Base-by-base conservation (phyloP, 2,113 vertebrate species). In the Aphyosemion australe region DNA sequence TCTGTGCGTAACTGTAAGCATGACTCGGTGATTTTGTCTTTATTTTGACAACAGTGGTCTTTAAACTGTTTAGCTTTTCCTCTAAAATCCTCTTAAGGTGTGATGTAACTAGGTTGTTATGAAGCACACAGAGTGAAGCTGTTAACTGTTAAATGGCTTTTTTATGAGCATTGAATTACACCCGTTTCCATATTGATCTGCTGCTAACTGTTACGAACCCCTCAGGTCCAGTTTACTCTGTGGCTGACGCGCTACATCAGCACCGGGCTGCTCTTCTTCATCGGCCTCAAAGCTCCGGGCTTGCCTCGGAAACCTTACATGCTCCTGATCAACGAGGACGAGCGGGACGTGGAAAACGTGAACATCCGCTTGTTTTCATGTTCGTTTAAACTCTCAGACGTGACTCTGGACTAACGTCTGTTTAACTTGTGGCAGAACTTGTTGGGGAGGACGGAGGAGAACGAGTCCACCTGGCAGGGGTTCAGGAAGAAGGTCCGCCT, bases 211-310 rank as follows among this genome's bases (percentile, higher is more conserved):
- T 21, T 18, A 11, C 71, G 52, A 63, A 62, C 31, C 60, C 61
- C 41, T 60, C 65, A 90, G 89, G 89, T 88, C 61, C 74, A 87
- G 61, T 88, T 90, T 55, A 47, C 21, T 4, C 61, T 90, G 61
- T 90, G 97, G 97, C 64, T 95, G 68, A 69, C 95, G 3, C 93
- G 95, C 20, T 98, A 96, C 63, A 1, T 90, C 20, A 79, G 93
- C 78, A 94, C 94, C 0, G 93, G 94, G 65, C 84, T 87, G 42
- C 94, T 99, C 21, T 98, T 99, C 78, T 48, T 93, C 69, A 63
- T 99, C 45, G 95, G 97, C 15, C 92, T 99, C 51, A 94, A 92
- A 85, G 97, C 95, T 34, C 97, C 97, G 0, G 97, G 97, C 16
- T 89, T 98, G 73, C 94, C 95, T 0, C 93, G 2, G 51, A 94